Base-by-base conservation (phyloP, 2,113 vertebrate species). In the Bucco capensis region DNA sequence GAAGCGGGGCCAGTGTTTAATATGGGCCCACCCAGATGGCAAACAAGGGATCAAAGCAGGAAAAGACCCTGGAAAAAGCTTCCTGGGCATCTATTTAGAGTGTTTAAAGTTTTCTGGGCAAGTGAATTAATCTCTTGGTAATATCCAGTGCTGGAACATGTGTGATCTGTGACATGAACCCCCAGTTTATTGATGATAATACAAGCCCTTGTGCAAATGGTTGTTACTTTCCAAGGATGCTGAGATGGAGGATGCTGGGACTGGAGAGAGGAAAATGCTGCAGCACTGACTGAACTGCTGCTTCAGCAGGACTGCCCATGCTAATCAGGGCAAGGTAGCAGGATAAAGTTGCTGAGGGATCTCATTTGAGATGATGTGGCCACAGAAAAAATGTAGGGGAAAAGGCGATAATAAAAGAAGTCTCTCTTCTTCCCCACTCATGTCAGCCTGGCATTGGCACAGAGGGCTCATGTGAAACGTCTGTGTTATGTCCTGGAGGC, bases 401-500 rank as follows among this genome's bases (percentile, higher is more conserved):
- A 30, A 37, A 51, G 71, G 28, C 22, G 28, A 35, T 33, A 24
- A 1, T 14, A 17, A 46, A 67, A 33, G 15, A 27, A 56, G 27
- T 2, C 22, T 76, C 22, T 76, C 9, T 23, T 4, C 64, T 15
- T 37, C n/a, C 38, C 35, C 27, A 17, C 31, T 90, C 35, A 6
- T 13, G 38, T 71, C 69, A 78, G 73, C 19, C 60, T 2, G 1
- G 49, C 77, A 40, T 6, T 2, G 9, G 33, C 75, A 57, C 28
- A 3, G 10, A 5, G 27, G n/a, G 22, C 31, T 66, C 31, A 2
- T 3, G 30, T 47, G 35, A 65, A 50, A 44, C 0, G 0, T 67
- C 90, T 85, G 83, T 50, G 69, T 28, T 73, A 12, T 0, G 2
- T 78, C 86, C 83, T 7, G 21, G 21, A 6, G 31, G 90, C 83